Percentiles rank a stretch among this genome's conserved stretches.
These are phyloP conservation scores for Neelides sp. DNA, from an alignment of 1,140 invertebrate genomes.

Conservation along the genomic window DNA sequence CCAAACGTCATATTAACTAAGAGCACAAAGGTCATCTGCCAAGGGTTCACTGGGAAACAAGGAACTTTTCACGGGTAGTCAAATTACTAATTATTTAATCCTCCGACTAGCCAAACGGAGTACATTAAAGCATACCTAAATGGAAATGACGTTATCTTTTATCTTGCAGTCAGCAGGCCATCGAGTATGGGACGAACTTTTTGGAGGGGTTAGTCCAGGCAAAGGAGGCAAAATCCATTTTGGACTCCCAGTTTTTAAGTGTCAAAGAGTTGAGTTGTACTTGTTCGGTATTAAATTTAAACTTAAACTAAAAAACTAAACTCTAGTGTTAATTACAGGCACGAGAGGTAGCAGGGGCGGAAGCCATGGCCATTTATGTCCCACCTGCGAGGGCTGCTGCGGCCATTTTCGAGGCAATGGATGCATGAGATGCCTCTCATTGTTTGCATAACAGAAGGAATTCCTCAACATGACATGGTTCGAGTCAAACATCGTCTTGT, in stretches of 20 bases:
- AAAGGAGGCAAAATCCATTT: conserved; percentile 91
- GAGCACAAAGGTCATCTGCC: conserved; percentile 89
- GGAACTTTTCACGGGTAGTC: conserved; percentile 69
- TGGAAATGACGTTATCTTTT: conserved; percentile 32
- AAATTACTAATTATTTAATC: no score
- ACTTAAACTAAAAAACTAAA: not conserved
- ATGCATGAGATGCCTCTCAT: conserved; percentile 94
- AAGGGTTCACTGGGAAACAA: conserved; percentile 95
- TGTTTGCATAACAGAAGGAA: conserved; percentile 98
- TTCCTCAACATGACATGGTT: conserved; percentile 98
- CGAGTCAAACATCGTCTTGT: conserved; percentile 83
- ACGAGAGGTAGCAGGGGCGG: conserved; percentile 66
- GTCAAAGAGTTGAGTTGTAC: conserved; percentile 59
- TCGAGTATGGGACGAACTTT: conserved; percentile 98
- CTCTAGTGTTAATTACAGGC: conserved; percentile 47
- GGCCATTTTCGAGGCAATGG: conserved; percentile 90
- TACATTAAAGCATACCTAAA: no score
- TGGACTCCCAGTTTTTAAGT: conserved; percentile 87
- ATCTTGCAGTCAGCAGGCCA: conserved; percentile 68
- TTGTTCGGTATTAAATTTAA: no score
- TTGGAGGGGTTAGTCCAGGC: conserved; percentile 92
- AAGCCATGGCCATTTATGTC: conserved; percentile 93
- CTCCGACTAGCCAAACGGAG: no score
- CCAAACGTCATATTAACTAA: conserved; percentile 67
- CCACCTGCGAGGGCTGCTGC: conserved; percentile 83